Conservation (phyloP, 92 coral and sea anemone genomes). For the Porites evermanni region DNA sequence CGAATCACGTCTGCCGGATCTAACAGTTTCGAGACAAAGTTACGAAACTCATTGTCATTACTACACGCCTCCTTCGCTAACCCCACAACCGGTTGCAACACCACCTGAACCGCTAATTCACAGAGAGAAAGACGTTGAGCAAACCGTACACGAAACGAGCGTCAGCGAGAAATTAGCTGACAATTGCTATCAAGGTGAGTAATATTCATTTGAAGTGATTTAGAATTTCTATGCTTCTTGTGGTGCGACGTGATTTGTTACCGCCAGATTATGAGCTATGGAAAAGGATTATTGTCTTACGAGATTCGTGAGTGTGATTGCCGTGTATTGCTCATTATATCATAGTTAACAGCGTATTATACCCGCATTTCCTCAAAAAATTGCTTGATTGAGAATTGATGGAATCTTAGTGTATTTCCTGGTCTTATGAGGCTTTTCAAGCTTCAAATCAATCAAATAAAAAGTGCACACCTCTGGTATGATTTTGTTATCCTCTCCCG, state of each 20-base stretch:
- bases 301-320: constrained; percentile 30
- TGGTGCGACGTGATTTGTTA: neutral
- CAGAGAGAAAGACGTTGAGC: constrained; percentile 30
- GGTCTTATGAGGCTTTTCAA: neutral
- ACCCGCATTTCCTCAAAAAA: constrained; percentile 33
- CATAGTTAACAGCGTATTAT: constrained; percentile 45
- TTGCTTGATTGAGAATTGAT: constrained; percentile 44
- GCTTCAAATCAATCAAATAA: neutral
- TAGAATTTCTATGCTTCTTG: constrained; percentile 18
- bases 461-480: neutral
- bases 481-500: too few species aligned
- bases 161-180: constrained; percentile 72
- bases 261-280: constrained; percentile 25
- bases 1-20: constrained; percentile 56
- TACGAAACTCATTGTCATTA: constrained; percentile 61
- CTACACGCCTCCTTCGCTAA: constrained; percentile 50
- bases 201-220: constrained; percentile 8
- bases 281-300: constrained; percentile 11
- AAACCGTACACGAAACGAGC: constrained; percentile 6
- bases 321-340: constrained; percentile 39
- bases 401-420: constrained; percentile 24
- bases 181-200: constrained; percentile 60
- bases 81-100: constrained; percentile 37
- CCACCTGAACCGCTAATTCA: constrained; percentile 39
- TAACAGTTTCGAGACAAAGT: constrained; percentile 46